Conservation (phyloP, 2,797 vertebrate species). For the Paramormyrops hopkinsi region DNA sequence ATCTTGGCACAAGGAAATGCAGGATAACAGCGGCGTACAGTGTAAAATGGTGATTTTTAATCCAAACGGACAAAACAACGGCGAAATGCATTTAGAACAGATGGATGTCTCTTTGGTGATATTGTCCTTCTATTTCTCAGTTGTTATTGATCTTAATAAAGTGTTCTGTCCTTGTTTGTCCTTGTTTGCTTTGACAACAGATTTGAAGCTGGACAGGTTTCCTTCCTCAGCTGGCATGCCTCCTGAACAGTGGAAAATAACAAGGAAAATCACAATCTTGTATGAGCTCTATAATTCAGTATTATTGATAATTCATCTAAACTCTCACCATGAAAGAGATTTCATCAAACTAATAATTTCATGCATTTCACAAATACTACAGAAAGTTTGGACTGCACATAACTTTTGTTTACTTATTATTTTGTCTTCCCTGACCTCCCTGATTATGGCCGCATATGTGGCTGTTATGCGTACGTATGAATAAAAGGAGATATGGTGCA, state of each 20-base stretch:
- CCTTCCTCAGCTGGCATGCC: neutral
- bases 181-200: conserved; percentile 11
- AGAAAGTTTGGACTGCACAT: neutral
- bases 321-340: conserved; percentile 25
- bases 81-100: conserved; percentile 15
- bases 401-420: neutral
- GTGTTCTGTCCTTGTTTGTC: neutral
- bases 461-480: neutral
- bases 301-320: conserved; percentile 24
- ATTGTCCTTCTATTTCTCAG: conserved; percentile 22
- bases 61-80: conserved; percentile 5
- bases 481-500: neutral
- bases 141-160: conserved; percentile 21
- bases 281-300: conserved; percentile 22
- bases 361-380: neutral
- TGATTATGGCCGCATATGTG: neutral
- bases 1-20: neutral
- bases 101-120: conserved; percentile 16
- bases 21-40: neutral
- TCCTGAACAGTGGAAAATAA: conserved; percentile 18
- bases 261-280: conserved; percentile 29
- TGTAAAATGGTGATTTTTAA: neutral
- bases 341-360: neutral
- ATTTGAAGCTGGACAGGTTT: conserved; percentile 13
- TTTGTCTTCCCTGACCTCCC: neutral